These are phyloP conservation scores for Strigamia transsilvanica DNA, from an alignment of 2,888 invertebrate species.

Conservation along the genomic window DNA sequence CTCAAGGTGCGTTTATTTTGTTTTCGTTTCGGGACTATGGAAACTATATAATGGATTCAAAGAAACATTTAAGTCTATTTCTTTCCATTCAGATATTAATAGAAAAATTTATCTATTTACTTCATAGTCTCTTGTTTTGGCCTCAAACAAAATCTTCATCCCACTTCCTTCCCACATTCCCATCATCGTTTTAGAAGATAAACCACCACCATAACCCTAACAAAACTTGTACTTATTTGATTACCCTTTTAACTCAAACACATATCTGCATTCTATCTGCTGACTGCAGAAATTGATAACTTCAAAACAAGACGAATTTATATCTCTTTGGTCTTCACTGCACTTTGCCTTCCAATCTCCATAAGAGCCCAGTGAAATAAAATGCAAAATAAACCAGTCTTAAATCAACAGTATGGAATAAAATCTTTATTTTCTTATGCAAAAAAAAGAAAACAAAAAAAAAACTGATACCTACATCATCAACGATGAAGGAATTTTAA, in stretches of 20 bases:
- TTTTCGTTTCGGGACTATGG: background rate
- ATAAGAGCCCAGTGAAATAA: slow-evolving; percentile 25
- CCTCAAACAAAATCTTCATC: background rate
- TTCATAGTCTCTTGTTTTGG: background rate
- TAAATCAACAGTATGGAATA: slow-evolving; percentile 23
- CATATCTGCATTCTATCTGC: slow-evolving; percentile 34
- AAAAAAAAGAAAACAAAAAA: background rate
- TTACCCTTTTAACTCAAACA: background rate
- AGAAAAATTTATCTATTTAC: no score
- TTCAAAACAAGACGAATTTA: background rate
- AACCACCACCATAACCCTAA: background rate
- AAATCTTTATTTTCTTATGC: slow-evolving; percentile 22
- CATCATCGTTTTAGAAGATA: background rate
- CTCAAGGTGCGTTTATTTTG: background rate
- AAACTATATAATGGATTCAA: no score
- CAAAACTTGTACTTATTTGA: background rate
- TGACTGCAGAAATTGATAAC: slow-evolving; percentile 24
- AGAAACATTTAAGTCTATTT: no score
- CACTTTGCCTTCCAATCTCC: slow-evolving; percentile 27
- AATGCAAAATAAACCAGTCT: slow-evolving; percentile 44
- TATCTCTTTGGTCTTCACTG: slow-evolving; percentile 46
- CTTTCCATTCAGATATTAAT: no score
- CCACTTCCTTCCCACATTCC: background rate
- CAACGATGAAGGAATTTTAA: slow-evolving; percentile 37
- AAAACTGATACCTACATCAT: slow-evolving; percentile 31